Percentiles rank a stretch among this genome's conserved stretches.
Evolutionary conservation across 2,113 vertebrate species (phyloP).

Genomic region (Misgurnus mizolepis): DNA sequence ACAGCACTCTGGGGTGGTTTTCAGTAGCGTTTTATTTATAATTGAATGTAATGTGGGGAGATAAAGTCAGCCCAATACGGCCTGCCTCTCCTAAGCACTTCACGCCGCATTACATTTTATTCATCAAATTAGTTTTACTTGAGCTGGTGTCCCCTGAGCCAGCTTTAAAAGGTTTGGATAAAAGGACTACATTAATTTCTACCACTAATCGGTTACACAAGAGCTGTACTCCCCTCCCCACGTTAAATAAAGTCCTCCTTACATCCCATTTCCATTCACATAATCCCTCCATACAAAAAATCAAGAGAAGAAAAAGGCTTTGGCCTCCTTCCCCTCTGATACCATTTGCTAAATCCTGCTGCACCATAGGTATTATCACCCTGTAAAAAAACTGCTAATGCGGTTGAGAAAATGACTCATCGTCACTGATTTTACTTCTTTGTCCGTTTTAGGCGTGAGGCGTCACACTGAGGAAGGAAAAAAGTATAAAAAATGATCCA

Average conservation of each 20-base stretch:
- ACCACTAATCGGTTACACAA: constrained; percentile 72
- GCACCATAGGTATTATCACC: constrained; percentile 25
- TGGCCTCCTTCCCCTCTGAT: constrained; percentile 23
- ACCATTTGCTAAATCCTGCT: constrained; percentile 19
- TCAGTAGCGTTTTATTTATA: constrained; percentile 72
- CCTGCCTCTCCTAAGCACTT: constrained; percentile 67
- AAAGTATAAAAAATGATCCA: background rate
- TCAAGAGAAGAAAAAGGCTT: constrained; percentile 32
- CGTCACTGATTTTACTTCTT: constrained; percentile 1
- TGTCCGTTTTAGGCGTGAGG: constrained; percentile 17
- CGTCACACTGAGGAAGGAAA: background rate
- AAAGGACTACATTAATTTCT: constrained; percentile 74
- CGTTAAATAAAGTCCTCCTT: constrained; percentile 41
- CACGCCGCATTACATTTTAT: constrained; percentile 74
- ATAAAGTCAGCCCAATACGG: constrained; percentile 69
- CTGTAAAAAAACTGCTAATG: constrained; percentile 28
- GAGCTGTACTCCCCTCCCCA: constrained; percentile 58
- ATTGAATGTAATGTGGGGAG: constrained; percentile 72
- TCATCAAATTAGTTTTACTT: constrained; percentile 77
- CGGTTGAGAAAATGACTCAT: constrained; percentile 31
- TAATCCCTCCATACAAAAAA: constrained; percentile 43
- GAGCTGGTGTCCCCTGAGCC: constrained; percentile 71
- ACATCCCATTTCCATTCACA: constrained; percentile 34
- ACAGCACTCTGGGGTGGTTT: constrained; percentile 66
- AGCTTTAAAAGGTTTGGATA: constrained; percentile 75